Base-by-base conservation (phyloP, 2,113 vertebrate species). In the Lipotes vexillifer region DNA sequence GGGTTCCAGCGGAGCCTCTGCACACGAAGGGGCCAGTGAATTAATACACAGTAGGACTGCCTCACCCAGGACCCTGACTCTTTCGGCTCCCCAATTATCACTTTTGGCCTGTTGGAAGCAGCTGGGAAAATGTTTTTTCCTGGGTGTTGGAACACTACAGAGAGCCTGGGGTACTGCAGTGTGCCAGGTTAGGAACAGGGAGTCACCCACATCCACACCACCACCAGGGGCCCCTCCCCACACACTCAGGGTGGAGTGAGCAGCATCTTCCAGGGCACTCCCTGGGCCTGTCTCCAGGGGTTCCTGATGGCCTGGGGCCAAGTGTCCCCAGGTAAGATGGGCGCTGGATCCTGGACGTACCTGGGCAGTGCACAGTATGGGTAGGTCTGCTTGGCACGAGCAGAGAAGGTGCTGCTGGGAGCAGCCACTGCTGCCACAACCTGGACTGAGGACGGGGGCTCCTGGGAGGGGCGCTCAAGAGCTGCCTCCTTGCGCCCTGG, bases 341-440 rank as follows among this genome's bases (percentile, higher is more conserved):
- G 71, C n/a, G 81, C 71, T 9, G 23, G 63, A 4, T 17, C 49
- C 66, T 33, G 59, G 55, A 94, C 86, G 1, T 95, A 99, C 99
- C 99, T 99, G 98, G 99, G 98, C 55, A 99, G 98, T 44, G 98
- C 98, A 96, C 99, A 99, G 98, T 97, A 98, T 29, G 98, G 65
- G 61, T 98, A 99, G 93, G 98, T 95, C 92, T 98, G 98, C 85
- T 98, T 99, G 97, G 99, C 98, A 55, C 98, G 98, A 98, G 99
- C 99, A 88, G 98, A 98, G 23, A 99, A 98, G 15, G 98, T 80
- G 18, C 59, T 97, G 55, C 84, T 85, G 84, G 96, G 95, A 29
- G 98, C 88, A 68, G 88, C 97, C 33, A 97, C 98, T 0, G 82
- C 98, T 41, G 97, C 90, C 6, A 97, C 97, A 71, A 97, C 71